A percentile compares a stretch with the other conserved stretches of the same genome.
Conservation (phyloP, 2,888 invertebrate genomes). For the Smittia aterrima region DNA sequence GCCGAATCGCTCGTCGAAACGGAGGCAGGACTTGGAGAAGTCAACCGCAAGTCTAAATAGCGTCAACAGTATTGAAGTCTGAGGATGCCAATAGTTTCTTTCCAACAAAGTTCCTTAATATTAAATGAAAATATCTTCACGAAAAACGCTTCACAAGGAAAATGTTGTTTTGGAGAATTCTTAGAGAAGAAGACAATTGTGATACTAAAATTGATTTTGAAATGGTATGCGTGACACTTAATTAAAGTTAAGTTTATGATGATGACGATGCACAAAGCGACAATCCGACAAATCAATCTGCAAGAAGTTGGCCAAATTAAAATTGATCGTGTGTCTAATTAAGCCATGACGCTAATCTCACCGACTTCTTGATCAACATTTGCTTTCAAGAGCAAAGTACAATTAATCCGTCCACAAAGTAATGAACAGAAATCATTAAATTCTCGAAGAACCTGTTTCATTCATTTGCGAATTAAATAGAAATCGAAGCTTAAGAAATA, state of each 20-base stretch:
- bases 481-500: neutral
- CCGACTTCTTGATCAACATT: too few species aligned
- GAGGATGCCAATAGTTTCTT: slow-evolving; percentile 16
- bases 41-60: slow-evolving; percentile 55
- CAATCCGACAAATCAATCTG: neutral
- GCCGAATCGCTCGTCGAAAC: slow-evolving; percentile 47
- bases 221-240: slow-evolving; percentile 6
- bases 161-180: neutral
- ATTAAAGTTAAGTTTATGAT: neutral
- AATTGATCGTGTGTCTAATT: slow-evolving; percentile 6
- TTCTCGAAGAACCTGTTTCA: neutral
- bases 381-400: neutral
- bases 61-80: slow-evolving; percentile 55
- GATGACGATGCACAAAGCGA: neutral
- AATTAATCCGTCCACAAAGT: neutral
- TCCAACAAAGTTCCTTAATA: slow-evolving; percentile 32
- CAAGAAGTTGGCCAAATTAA: neutral
- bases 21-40: slow-evolving; percentile 43
- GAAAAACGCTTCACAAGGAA: neutral
- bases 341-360: neutral
- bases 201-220: neutral
- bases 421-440: neutral
- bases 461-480: neutral
- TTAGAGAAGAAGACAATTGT: slow-evolving; percentile 14
- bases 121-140: too few species aligned